A percentile compares a stretch with the other conserved stretches of the same genome.
Evolutionary conservation across 1,140 invertebrate species (phyloP).

Genomic region (Drosophila busckii): DNA sequence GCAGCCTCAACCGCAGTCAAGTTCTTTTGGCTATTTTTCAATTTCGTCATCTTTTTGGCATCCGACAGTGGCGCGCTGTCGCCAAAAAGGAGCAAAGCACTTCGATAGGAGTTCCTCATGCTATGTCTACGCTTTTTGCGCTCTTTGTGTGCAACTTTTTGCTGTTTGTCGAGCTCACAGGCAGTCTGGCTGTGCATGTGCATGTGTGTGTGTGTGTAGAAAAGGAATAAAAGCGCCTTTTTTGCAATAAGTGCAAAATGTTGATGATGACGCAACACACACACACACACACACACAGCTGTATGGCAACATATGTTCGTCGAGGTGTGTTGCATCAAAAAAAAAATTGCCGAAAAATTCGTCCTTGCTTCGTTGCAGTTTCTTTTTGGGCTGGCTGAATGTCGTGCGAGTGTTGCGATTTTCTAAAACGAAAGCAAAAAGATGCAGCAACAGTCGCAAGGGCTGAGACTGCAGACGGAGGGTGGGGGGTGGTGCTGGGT

Average conservation of each 20-base stretch:
- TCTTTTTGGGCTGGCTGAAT: slow-evolving; percentile 64
- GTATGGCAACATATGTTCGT: slow-evolving; percentile 7
- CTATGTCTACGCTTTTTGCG: too few species aligned
- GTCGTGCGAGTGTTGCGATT: slow-evolving; percentile 54
- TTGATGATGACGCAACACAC: slow-evolving; percentile 27
- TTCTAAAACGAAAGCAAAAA: slow-evolving; percentile 76
- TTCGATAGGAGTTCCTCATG: too few species aligned
- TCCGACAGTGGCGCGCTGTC: slow-evolving; percentile 6
- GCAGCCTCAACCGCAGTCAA: neutral
- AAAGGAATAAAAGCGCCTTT: slow-evolving; percentile 39
- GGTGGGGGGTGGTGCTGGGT: slow-evolving; percentile 2
- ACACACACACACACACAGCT: slow-evolving; percentile 7
- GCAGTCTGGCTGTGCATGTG: too few species aligned
- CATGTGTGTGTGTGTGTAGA: too few species aligned
- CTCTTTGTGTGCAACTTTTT: too few species aligned
- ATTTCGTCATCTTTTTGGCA: slow-evolving; percentile 11
- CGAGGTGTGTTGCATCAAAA: slow-evolving; percentile 6
- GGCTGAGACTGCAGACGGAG: slow-evolving; percentile 29
- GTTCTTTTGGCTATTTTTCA: slow-evolving; percentile 19
- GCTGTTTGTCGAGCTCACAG: too few species aligned
- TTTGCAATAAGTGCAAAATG: slow-evolving; percentile 28
- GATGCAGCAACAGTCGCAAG: slow-evolving; percentile 40
- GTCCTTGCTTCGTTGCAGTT: slow-evolving; percentile 78
- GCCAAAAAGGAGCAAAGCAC: slow-evolving; percentile 30
- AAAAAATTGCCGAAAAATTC: slow-evolving; percentile 77